A percentile compares a stretch with the other conserved stretches of the same genome.
Evolutionary conservation across 2,888 invertebrate genomes (phyloP).

Genomic region (Sarcophaga carnaria): DNA sequence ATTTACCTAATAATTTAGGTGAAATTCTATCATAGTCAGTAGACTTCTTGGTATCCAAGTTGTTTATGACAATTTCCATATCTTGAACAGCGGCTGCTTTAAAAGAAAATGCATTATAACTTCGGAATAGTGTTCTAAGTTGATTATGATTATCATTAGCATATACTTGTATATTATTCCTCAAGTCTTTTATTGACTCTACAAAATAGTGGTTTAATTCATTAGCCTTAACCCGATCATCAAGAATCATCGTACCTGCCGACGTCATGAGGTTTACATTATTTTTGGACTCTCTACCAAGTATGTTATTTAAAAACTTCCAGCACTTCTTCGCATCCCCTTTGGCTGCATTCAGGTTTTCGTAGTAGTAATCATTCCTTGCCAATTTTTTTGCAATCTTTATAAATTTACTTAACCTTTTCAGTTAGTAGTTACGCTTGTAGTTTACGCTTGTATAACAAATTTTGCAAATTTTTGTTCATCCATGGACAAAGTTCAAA

Average conservation of each 20-base stretch:
- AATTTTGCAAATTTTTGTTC: conserved; percentile 1
- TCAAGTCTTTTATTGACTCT: not conserved
- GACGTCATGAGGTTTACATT: not conserved
- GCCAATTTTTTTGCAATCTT: not conserved
- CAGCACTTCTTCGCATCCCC: conserved; percentile 14
- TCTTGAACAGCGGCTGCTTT: not conserved
- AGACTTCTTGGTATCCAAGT: not conserved
- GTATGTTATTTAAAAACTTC: conserved; percentile 9
- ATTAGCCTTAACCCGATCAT: not conserved
- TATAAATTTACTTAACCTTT: not conserved
- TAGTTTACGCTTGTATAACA: not conserved
- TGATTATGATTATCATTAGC: not conserved
- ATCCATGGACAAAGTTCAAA: conserved; percentile 16
- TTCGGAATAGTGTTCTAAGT: not conserved
- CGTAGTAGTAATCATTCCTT: not conserved
- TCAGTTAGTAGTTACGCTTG: too few species aligned
- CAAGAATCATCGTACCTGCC: not conserved
- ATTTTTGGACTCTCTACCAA: not conserved
- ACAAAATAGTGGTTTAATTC: not conserved
- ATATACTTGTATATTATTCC: not conserved
- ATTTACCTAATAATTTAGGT: not conserved
- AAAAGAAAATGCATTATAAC: not conserved
- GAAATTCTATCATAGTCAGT: conserved; percentile 12
- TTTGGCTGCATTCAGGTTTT: not conserved
- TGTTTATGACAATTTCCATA: not conserved